Evolutionary conservation across 30 jellyfish, hydroid and myxozoan species (phyloP).

Genomic region (Aurelia coerulea): DNA sequence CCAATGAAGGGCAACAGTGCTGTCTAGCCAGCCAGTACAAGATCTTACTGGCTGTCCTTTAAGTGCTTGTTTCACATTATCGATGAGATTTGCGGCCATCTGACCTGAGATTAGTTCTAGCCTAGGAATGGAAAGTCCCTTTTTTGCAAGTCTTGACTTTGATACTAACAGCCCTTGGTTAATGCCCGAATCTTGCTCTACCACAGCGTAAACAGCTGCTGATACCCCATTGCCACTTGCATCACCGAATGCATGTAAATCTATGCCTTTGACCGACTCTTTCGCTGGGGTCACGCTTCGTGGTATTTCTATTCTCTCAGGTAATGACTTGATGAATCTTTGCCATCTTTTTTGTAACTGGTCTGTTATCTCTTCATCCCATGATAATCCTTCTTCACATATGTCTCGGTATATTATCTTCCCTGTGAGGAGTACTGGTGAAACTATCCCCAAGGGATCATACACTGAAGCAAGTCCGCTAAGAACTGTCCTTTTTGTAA

Average conservation of each 20-base stretch:
- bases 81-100: constrained; percentile 32
- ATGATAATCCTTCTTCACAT: constrained; percentile 19
- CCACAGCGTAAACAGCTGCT: constrained; percentile 31
- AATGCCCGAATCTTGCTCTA: not conserved
- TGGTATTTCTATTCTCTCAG: constrained; percentile 18
- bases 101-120: constrained; percentile 44
- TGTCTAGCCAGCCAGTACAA: constrained; percentile 38
- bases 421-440: constrained; percentile 45
- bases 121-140: constrained; percentile 33
- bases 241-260: constrained; percentile 42
- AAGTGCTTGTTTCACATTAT: constrained; percentile 8
- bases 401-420: constrained; percentile 35
- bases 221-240: constrained; percentile 48
- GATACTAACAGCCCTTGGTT: constrained; percentile 28
- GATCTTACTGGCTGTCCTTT: constrained; percentile 1
- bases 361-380: constrained; percentile 48
- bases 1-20: constrained; percentile 69
- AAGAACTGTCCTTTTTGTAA: constrained; percentile 32
- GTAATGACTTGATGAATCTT: constrained; percentile 2
- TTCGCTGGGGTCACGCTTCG: constrained; percentile 17
- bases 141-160: constrained; percentile 51
- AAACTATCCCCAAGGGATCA: constrained; percentile 57
- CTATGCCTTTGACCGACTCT: not conserved
- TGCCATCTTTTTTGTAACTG: constrained; percentile 30
- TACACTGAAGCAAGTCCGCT: constrained; percentile 13